phyloP scores from a whole-genome alignment of 2,113 vertebrate species.

The Tauraco erythrolophus region DNA sequence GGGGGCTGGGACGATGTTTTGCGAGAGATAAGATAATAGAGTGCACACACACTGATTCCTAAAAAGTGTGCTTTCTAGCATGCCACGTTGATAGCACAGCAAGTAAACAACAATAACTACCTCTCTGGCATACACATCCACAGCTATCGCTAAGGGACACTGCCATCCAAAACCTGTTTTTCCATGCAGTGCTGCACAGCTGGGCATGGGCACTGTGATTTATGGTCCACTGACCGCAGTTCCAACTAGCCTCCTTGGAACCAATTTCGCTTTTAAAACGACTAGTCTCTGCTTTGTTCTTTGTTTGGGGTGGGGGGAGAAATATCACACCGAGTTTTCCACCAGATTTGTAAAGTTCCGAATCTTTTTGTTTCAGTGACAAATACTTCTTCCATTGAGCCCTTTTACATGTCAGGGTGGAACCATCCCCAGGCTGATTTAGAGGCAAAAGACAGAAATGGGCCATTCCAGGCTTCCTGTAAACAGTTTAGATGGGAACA shows the following conservation, averaged over 20 bases:
- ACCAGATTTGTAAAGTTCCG: slow-evolving; percentile 41
- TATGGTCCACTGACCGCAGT: background rate
- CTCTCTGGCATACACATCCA: background rate
- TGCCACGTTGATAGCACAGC: background rate
- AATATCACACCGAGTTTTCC: background rate
- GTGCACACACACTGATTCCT: slow-evolving; percentile 17
- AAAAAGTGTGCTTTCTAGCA: slow-evolving; percentile 45
- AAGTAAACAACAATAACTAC: slow-evolving; percentile 40
- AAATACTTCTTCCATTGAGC: background rate
- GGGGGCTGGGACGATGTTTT: background rate
- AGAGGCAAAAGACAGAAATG: slow-evolving; percentile 41
- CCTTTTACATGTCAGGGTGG: slow-evolving; percentile 12
- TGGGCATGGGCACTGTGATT: background rate
- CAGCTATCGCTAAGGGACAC: background rate
- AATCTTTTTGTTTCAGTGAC: slow-evolving; percentile 27
- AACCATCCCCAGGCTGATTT: slow-evolving; percentile 31
- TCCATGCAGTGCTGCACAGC: background rate
- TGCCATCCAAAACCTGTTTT: background rate
- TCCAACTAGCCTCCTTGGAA: background rate
- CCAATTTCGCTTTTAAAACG: background rate
- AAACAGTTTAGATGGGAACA: slow-evolving; percentile 46
- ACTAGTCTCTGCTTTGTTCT: background rate
- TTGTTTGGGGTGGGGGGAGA: background rate
- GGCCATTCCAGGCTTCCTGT: slow-evolving; percentile 23
- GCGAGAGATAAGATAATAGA: slow-evolving; percentile 50